These are phyloP conservation scores for Cyclopterus lumpus DNA, from an alignment of 2,797 vertebrate genomes.

Conservation along the genomic window DNA sequence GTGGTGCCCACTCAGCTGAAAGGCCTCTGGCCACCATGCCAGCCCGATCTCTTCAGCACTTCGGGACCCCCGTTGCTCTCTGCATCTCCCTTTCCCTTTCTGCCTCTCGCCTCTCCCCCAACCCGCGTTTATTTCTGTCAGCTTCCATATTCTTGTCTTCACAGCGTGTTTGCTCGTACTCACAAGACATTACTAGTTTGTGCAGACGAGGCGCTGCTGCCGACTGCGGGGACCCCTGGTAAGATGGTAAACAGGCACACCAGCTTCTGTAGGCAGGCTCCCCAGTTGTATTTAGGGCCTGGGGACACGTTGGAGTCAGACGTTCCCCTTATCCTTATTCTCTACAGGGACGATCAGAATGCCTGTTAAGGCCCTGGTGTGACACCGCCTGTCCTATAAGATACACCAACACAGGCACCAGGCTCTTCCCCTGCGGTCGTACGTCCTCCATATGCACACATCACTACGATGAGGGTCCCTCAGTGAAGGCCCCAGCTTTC, in stretches of 20 bases:
- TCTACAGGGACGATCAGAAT: slow-evolving; percentile 76
- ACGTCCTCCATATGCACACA: slow-evolving; percentile 83
- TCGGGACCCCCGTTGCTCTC: slow-evolving; percentile 65
- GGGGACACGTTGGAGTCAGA: slow-evolving; percentile 71
- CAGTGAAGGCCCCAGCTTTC: slow-evolving; percentile 71
- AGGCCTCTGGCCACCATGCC: slow-evolving; percentile 85
- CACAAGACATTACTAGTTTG: slow-evolving; percentile 77
- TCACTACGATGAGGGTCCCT: slow-evolving; percentile 79
- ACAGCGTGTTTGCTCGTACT: slow-evolving; percentile 77
- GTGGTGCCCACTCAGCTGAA: slow-evolving; percentile 71
- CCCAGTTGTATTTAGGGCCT: slow-evolving; percentile 63
- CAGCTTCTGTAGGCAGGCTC: slow-evolving; percentile 76
- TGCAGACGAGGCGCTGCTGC: slow-evolving; percentile 68
- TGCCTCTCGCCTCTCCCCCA: slow-evolving; percentile 73
- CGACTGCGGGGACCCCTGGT: slow-evolving; percentile 72
- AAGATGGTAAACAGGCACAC: slow-evolving; percentile 82
- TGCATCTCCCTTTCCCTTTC: slow-evolving; percentile 58
- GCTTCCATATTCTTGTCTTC: slow-evolving; percentile 87
- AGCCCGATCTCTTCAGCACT: slow-evolving; percentile 81
- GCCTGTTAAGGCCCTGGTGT: slow-evolving; percentile 72
- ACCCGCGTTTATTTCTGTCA: slow-evolving; percentile 86
- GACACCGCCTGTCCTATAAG: slow-evolving; percentile 78
- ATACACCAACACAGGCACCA: slow-evolving; percentile 71
- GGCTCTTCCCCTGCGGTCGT: slow-evolving; percentile 64
- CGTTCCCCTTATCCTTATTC: slow-evolving; percentile 72